phyloP scores from a whole-genome alignment of 1,140 invertebrate species.

The Diabrotica virgifera region DNA sequence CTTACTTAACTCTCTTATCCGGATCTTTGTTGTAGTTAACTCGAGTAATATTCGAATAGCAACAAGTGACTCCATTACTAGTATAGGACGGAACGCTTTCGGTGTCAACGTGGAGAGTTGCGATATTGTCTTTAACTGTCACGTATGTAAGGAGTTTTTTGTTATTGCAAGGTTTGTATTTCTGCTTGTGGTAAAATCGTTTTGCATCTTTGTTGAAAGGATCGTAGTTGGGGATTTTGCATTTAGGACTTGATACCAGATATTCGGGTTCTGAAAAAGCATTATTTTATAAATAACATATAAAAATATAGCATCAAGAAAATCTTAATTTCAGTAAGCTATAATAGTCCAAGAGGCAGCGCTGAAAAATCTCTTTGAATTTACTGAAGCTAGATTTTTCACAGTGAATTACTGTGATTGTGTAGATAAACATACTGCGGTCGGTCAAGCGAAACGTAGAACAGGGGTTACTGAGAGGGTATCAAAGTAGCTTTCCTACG shows the following conservation, averaged over 20 bases:
- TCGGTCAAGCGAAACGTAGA: too few species aligned
- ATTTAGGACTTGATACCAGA: constrained; percentile 65
- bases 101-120: constrained; percentile 32
- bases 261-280: constrained; percentile 45
- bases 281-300: too few species aligned
- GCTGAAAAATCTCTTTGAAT: too few species aligned
- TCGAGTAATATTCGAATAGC: constrained; percentile 26
- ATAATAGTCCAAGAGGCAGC: too few species aligned
- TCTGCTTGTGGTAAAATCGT: constrained; percentile 55
- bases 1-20: constrained; percentile 28
- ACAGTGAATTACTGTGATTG: too few species aligned
- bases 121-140: constrained; percentile 26
- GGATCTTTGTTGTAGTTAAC: constrained; percentile 13
- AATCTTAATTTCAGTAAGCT: background rate
- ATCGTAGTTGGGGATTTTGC: constrained; percentile 65
- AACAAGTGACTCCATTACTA: constrained; percentile 27
- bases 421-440: too few species aligned
- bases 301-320: background rate
- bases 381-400: too few species aligned
- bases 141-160: constrained; percentile 34
- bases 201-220: constrained; percentile 64
- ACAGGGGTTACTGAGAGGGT: too few species aligned
- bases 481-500: too few species aligned
- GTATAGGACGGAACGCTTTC: constrained; percentile 29
- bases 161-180: constrained; percentile 57